Evolutionary conservation across 2,113 vertebrate genomes (phyloP).

Genomic region (Cranoglanis bouderius): DNA sequence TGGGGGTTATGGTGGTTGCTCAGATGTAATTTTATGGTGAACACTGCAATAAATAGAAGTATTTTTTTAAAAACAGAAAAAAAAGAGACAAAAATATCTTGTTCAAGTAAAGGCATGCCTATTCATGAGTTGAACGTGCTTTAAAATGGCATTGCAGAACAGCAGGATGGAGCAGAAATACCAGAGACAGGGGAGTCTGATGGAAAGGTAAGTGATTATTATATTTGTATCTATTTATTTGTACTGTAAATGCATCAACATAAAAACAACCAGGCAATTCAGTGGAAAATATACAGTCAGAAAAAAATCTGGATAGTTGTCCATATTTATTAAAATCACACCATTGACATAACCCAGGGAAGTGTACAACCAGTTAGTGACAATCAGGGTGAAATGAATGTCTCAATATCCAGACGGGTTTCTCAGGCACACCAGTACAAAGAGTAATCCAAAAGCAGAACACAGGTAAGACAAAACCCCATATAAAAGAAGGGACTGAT

Average conservation of each 20-base stretch:
- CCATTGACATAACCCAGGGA: neutral
- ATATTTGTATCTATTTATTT: neutral
- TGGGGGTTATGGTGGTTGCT: neutral
- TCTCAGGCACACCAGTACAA: neutral
- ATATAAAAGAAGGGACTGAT: neutral
- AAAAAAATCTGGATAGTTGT: neutral
- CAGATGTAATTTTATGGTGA: neutral
- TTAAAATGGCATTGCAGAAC: constrained; percentile 66
- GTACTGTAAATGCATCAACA: neutral
- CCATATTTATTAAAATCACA: neutral
- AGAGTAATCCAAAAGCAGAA: neutral
- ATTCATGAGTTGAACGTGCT: neutral
- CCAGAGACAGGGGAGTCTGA: constrained; percentile 69
- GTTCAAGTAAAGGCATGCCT: neutral
- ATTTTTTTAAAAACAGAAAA: neutral
- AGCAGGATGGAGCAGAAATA: constrained; percentile 69
- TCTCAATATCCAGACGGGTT: neutral
- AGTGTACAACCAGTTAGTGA: neutral
- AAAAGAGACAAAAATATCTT: neutral
- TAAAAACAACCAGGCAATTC: neutral
- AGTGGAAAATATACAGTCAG: neutral
- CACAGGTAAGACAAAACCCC: neutral
- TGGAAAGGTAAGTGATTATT: constrained; percentile 61
- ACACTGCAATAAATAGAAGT: neutral
- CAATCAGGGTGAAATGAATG: neutral